These are phyloP conservation scores for Campylomormyrus tamandua DNA, from an alignment of 2,113 vertebrate species.

Conservation along the genomic window DNA sequence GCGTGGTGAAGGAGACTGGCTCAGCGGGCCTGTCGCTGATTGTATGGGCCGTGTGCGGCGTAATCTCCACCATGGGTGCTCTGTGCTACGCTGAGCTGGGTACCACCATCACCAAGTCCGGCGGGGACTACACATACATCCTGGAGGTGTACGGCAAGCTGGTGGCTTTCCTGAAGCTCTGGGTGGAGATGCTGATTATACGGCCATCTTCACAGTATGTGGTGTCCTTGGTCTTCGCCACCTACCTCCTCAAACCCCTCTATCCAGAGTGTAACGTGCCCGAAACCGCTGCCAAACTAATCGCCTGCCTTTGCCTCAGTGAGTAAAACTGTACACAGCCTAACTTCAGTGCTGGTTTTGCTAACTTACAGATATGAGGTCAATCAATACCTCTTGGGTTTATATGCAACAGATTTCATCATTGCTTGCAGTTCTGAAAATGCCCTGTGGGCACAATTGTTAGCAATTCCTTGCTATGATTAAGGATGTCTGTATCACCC, in stretches of 20 bases:
- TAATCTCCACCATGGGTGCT: conserved; percentile 62
- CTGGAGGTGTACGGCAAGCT: conserved; percentile 61
- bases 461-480: not conserved
- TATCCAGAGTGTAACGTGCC: conserved; percentile 55
- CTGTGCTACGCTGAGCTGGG: conserved; percentile 64
- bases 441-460: no score
- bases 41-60: conserved; percentile 54
- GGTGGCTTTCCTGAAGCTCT: conserved; percentile 59
- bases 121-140: conserved; percentile 65
- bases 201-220: conserved; percentile 62
- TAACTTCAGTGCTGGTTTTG: not conserved
- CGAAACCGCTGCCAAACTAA: conserved; percentile 52
- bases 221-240: conserved; percentile 63
- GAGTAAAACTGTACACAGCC: conserved; percentile 33
- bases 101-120: conserved; percentile 61
- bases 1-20: conserved; percentile 57
- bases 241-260: conserved; percentile 60
- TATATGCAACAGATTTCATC: not conserved
- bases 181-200: conserved; percentile 68
- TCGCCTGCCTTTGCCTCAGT: conserved; percentile 63
- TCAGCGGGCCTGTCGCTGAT: conserved; percentile 58
- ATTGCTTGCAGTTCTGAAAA: not conserved
- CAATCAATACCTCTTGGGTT: not conserved
- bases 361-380: not conserved
- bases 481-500: not conserved